phyloP scores from a whole-genome alignment of 2,797 vertebrate species.

The Odontamblyopus lacepedii region DNA sequence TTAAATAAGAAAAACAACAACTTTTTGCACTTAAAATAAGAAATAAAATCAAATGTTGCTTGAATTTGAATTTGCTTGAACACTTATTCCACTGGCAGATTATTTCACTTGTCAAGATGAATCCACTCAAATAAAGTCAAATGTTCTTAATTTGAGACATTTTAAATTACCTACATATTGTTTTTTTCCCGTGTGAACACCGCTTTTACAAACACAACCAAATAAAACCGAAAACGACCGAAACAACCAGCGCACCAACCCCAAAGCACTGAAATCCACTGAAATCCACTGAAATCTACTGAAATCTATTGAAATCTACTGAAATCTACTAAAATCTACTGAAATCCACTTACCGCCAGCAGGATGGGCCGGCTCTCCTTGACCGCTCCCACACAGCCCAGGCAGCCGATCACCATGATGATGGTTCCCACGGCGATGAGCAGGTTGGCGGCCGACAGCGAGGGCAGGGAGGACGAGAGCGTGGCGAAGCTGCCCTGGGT shows the following conservation, averaged over 20 bases:
- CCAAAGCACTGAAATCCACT: background rate
- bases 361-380: conserved; percentile 95
- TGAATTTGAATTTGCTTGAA: no score
- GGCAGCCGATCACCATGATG: conserved; percentile 96
- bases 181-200: no score
- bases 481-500: conserved; percentile 98
- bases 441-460: conserved; percentile 95
- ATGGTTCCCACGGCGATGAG: conserved; percentile 91
- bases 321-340: background rate
- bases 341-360: conserved; percentile 85
- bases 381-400: conserved; percentile 95
- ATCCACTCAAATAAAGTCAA: no score
- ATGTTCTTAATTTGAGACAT: no score
- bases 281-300: conserved; percentile 64
- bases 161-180: no score
- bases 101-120: no score
- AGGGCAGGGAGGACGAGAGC: conserved; percentile 93
- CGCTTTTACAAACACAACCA: background rate
- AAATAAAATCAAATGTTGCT: no score
- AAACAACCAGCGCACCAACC: background rate
- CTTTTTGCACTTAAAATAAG: no score
- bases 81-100: no score
- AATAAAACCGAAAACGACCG: background rate
- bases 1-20: no score
- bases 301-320: background rate